These are phyloP conservation scores for Corvus hawaiiensis DNA, from an alignment of 2,113 vertebrate species.

Conservation along the genomic window DNA sequence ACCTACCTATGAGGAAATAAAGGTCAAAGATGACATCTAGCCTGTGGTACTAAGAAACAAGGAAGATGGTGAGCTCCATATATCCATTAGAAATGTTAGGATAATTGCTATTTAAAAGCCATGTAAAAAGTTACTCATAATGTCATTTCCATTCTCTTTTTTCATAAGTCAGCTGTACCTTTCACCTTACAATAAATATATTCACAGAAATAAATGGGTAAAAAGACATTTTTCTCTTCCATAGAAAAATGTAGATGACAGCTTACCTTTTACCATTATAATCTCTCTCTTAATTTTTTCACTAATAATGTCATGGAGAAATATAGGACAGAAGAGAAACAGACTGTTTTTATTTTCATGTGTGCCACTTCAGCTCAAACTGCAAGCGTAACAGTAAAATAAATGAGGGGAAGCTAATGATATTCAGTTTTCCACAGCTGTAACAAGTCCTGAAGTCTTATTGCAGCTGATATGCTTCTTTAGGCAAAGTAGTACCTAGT, in stretches of 20 bases:
- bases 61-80: background rate
- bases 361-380: background rate
- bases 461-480: background rate
- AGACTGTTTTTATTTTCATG: background rate
- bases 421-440: background rate
- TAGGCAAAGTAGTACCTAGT: background rate
- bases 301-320: background rate
- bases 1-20: background rate
- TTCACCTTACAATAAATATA: background rate
- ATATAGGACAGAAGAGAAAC: background rate
- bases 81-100: background rate
- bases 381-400: conserved; percentile 11
- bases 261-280: background rate
- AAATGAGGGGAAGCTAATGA: conserved; percentile 42
- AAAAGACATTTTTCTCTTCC: background rate
- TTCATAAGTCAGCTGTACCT: background rate
- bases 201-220: background rate
- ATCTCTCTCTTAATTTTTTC: background rate
- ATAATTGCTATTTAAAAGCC: background rate
- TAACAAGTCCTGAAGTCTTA: background rate
- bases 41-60: background rate
- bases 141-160: background rate
- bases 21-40: background rate
- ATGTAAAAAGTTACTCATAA: background rate
- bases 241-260: background rate